Evolutionary conservation across 1,140 invertebrate genomes (phyloP), one percentile per base, ranked within the genome.

Genomic region (Pseudoatta argentina): DNA sequence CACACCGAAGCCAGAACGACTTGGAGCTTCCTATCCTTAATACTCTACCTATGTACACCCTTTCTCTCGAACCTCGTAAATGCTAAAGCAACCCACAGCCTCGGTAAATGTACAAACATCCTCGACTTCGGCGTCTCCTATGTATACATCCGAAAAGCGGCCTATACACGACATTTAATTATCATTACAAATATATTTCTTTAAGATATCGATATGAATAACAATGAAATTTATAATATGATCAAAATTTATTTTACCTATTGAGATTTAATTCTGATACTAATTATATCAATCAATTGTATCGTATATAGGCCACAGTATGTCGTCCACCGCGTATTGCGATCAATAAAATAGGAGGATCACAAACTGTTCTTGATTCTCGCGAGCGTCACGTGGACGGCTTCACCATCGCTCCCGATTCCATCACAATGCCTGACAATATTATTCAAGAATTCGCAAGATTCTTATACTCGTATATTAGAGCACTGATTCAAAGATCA

Each of bases 81-180:
- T 93, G 92, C 92, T 92, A 89, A 92, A 92, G 82, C 88, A 90
- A 92, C 91, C 91, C 92, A 93, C 93, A 93, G 93, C 93, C 92
- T 93, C 91, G 55, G 72, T 91, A 90, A 93, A 91, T 85, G 71
- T 90, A 92, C 75, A 89, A 92, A 90, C 39, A 73, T 91, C 63
- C 73, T 88, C 63, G 59, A 86, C 61, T 76, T 85, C 67, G 64
- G 21, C 72, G 30, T 77, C 53, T 53, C 53, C 64, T 21, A 63
- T 39, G 57, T 75, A 30, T 21, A 75, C 39, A 73, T 63, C 24
- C 18, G 39, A 53, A 27, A 82, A 73, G 79, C 34, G 39, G 57
- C 69, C 79, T 12, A 44, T 82, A 73, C 55, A 48, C 79, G 39
- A 81, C 18, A 7, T 55, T 77, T 27, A 77, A 77, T 77, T 77